These are phyloP conservation scores for Glossosoma conforme DNA, from an alignment of 1,140 invertebrate species.

Conservation along the genomic window DNA sequence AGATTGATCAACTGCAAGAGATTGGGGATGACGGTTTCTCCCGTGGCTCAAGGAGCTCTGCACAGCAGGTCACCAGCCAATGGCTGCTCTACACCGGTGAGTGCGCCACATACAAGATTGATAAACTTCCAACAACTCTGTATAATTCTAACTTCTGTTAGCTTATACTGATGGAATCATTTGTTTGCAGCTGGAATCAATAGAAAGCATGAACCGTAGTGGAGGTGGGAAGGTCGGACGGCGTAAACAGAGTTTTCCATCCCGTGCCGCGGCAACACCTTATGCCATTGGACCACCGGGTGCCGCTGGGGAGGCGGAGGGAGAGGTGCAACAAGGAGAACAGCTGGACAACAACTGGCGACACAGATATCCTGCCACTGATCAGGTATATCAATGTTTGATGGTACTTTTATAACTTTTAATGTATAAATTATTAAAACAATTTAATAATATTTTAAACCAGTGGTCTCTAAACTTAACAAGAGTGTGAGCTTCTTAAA, in stretches of 20 bases:
- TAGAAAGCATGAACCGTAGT: conserved; percentile 16
- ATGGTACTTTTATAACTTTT: no score
- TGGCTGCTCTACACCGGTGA: conserved; percentile 43
- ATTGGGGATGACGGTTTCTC: conserved; percentile 60
- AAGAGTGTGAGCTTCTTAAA: no score
- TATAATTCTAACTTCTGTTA: no score
- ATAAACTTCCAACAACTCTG: conserved; percentile 16
- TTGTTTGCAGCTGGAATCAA: conserved; percentile 14
- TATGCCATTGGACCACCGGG: conserved; percentile 34
- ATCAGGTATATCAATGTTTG: conserved; percentile 15
- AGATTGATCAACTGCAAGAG: conserved; percentile 69
- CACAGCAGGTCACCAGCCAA: conserved; percentile 36
- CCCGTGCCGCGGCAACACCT: conserved; percentile 56
- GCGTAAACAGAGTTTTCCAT: conserved; percentile 69
- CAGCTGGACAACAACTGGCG: conserved; percentile 20
- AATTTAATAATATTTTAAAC: no score
- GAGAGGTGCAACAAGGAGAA: conserved; percentile 20
- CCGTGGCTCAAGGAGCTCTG: conserved; percentile 31
- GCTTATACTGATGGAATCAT: conserved; percentile 1
- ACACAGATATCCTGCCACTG: conserved; percentile 13
- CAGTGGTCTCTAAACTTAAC: no score
- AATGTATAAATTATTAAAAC: no score
- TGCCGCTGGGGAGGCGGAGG: conserved; percentile 13
- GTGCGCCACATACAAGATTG: conserved; percentile 24
- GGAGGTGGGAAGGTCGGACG: conserved; percentile 53